phyloP scores from a whole-genome alignment of 2,113 vertebrate species.

The Lates calcarifer region DNA sequence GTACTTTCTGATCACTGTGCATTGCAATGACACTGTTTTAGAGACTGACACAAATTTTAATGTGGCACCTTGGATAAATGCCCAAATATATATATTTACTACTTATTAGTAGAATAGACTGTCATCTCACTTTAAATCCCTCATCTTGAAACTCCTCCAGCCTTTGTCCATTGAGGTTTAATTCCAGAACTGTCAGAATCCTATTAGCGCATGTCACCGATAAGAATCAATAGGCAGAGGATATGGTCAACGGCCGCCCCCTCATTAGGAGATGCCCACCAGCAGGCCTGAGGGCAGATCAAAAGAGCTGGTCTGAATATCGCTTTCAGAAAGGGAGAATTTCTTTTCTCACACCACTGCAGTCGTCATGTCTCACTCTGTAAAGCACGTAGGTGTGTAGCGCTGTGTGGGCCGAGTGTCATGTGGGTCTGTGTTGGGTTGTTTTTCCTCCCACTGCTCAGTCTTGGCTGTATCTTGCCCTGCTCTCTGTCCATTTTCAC shows the following conservation, averaged over 20 bases:
- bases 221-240: constrained; percentile 70
- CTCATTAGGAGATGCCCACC: constrained; percentile 78
- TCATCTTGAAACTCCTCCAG: constrained; percentile 31
- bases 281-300: constrained; percentile 80
- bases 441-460: constrained; percentile 14
- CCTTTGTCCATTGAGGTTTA: constrained; percentile 65
- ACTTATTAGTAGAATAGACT: constrained; percentile 16
- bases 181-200: constrained; percentile 69
- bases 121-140: constrained; percentile 2
- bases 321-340: constrained; percentile 39
- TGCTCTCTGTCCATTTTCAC: background rate
- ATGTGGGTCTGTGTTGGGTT: background rate
- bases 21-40: background rate
- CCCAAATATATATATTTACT: constrained; percentile 8
- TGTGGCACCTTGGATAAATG: background rate
- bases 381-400: constrained; percentile 40
- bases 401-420: constrained; percentile 12
- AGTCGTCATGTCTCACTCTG: constrained; percentile 50
- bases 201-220: constrained; percentile 71
- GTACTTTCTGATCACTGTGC: background rate
- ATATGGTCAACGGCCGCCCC: constrained; percentile 67
- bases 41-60: background rate
- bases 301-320: constrained; percentile 70
- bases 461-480: background rate
- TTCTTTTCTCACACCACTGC: constrained; percentile 34